Conservation (phyloP, 1,140 invertebrate species). For the Liolophura sinensis region DNA sequence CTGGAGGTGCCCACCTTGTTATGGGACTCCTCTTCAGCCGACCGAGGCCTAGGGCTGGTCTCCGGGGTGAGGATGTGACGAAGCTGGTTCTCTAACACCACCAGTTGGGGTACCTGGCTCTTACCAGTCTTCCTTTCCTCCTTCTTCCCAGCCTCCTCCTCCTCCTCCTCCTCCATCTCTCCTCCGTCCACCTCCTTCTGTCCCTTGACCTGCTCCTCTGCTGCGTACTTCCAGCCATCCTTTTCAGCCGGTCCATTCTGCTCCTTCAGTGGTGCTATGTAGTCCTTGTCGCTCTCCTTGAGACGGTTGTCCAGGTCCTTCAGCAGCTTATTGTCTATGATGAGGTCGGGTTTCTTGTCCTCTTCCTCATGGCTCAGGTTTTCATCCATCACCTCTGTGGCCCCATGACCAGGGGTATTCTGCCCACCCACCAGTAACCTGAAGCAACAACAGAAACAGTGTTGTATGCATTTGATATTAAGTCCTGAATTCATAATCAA, state of each 20-base stretch:
- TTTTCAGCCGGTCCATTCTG: slow-evolving; percentile 14
- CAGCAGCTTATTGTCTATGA: slow-evolving; percentile 35
- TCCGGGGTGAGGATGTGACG: slow-evolving; percentile 33
- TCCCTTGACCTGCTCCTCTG: slow-evolving; percentile 21
- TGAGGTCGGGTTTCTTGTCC: slow-evolving; percentile 41
- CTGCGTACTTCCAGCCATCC: slow-evolving; percentile 9
- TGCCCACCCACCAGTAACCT: slow-evolving; percentile 35
- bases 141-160: slow-evolving; percentile 13
- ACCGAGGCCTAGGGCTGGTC: not conserved
- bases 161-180: slow-evolving; percentile 18
- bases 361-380: slow-evolving; percentile 50
- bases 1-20: slow-evolving; percentile 12
- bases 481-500: not conserved
- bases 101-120: slow-evolving; percentile 19
- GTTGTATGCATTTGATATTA: not conserved
- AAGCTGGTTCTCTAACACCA: slow-evolving; percentile 32
- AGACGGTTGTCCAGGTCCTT: slow-evolving; percentile 45
- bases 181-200: slow-evolving; percentile 10
- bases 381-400: slow-evolving; percentile 52
- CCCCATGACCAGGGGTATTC: slow-evolving; percentile 41
- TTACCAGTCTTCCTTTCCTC: slow-evolving; percentile 7
- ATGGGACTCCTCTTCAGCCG: slow-evolving; percentile 16
- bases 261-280: slow-evolving; percentile 16
- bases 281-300: slow-evolving; percentile 39
- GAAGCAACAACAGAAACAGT: slow-evolving; percentile 13